A percentile compares a stretch with the other conserved stretches of the same genome.
These are phyloP conservation scores for Aelia acuminata DNA, from an alignment of 2,888 invertebrate species.

Conservation along the genomic window DNA sequence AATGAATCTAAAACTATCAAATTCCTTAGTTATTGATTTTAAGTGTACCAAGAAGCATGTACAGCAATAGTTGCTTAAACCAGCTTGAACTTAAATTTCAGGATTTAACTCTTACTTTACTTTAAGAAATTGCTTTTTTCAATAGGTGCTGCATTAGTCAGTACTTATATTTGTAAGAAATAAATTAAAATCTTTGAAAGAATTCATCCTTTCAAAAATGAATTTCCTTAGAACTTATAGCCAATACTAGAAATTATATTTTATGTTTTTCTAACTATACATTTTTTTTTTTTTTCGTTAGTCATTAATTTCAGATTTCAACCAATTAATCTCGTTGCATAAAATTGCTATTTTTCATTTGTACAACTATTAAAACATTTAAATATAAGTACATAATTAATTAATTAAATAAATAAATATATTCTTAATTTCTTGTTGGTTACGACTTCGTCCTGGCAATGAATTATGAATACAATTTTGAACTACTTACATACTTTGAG, in stretches of 20 bases:
- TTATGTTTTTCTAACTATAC: not conserved
- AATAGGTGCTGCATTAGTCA: too few relatives aligned
- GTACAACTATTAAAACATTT: too few relatives aligned
- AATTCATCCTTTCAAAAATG: not conserved
- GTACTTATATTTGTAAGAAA: not conserved
- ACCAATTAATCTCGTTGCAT: not conserved
- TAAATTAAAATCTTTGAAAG: not conserved
- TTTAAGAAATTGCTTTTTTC: not conserved
- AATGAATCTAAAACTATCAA: not conserved
- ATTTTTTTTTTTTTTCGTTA: not conserved
- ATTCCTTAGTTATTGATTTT: too few relatives aligned
- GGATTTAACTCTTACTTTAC: too few relatives aligned
- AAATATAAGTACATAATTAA: too few relatives aligned
- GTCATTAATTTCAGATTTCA: not conserved
- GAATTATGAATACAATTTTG: not conserved
- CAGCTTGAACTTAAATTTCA: too few relatives aligned
- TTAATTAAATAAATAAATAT: not conserved
- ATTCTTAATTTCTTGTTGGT: not conserved
- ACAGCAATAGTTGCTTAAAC: not conserved
- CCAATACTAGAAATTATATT: not conserved
- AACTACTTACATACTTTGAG: not conserved
- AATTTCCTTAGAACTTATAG: not conserved
- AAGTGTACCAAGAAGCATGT: not conserved
- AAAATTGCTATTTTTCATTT: not conserved
- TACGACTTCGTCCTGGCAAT: not conserved